Evolutionary conservation across 30 jellyfish, hydroid and myxozoan genomes (phyloP).

Genomic region (Nemopilema nomurai): DNA sequence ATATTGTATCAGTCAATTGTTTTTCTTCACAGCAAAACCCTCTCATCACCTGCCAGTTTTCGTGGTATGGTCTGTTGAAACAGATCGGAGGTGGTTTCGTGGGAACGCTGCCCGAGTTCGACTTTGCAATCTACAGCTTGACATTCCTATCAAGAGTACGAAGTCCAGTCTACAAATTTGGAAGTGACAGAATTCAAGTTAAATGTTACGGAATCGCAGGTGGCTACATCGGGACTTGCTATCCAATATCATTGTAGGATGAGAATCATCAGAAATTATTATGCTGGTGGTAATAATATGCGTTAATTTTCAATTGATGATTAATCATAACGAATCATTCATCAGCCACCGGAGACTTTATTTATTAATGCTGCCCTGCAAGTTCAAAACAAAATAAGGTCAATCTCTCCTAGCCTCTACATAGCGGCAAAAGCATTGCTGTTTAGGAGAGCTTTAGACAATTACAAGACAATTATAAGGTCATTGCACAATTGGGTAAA

Average conservation of each 20-base stretch:
- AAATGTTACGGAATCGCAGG: conserved; percentile 63
- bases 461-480: too few species aligned
- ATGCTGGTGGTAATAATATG: too few species aligned
- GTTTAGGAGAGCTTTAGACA: too few species aligned
- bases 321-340: neutral
- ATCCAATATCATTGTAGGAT: conserved; percentile 57
- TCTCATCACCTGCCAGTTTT: conserved; percentile 68
- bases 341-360: neutral
- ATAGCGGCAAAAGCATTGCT: neutral
- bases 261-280: too few species aligned
- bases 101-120: conserved; percentile 94
- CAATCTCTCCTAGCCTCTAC: neutral
- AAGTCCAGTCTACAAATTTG: conserved; percentile 51
- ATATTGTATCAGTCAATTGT: neutral
- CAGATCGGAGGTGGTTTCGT: conserved; percentile 69
- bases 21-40: conserved; percentile 57
- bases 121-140: conserved; percentile 81
- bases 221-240: conserved; percentile 83
- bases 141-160: conserved; percentile 51
- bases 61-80: conserved; percentile 79
- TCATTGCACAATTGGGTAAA: too few species aligned
- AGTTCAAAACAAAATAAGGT: neutral
- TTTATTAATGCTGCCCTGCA: neutral
- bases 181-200: conserved; percentile 49
- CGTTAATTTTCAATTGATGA: too few species aligned